Base-by-base conservation (phyloP, 1,140 invertebrate species). In the Euura lappo region DNA sequence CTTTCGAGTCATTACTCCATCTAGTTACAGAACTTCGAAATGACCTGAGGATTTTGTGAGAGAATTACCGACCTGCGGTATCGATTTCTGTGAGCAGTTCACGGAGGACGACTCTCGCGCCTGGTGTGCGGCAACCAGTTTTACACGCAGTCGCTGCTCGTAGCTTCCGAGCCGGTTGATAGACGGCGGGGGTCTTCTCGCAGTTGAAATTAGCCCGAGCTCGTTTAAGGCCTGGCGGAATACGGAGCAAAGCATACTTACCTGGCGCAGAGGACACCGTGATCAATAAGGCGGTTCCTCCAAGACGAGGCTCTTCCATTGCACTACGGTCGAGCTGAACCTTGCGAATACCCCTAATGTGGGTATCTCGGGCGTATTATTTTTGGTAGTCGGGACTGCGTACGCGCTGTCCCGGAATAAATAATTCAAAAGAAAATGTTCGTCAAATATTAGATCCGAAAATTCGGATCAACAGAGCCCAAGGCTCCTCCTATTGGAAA, bases 361-460 rank as follows among this genome's bases (percentile, higher is more conserved):
- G 90, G 89, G 84, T 90, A 91, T 90, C 90, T 92, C 90, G 90
- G 89, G 89, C 87, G 90, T 89, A 89, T 88, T 90, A 92, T 92
- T 92, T 92, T 91, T 92, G 90, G 85, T 91, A 91, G 90, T 89
- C 88, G 90, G 90, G 88, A 88, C 87, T 90, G 89, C 89, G 88
- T 90, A 84, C 89, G 89, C 88, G 88, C 88, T 86, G 80, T 82
- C 84, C 88, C 81, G 80, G 73, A 75, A 79, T 47, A 72, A 42
- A 13, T 0, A 51, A 65, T 51, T 28, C 2, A 72, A 79, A 75
- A n/a, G 1, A 64, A 64, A 13, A 10, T 64, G 88, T 87, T 11
- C 1, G 47, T 2, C 11, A 6, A n/a, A n/a, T n/a, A 28, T 28
- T 28, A 28, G 28, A 28, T 28, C 28, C 0, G 28, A 28, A 28